Evolutionary conservation across 2,888 invertebrate genomes (phyloP), one percentile per base, ranked within the genome.

Genomic region (Andrena chrysosceles): DNA sequence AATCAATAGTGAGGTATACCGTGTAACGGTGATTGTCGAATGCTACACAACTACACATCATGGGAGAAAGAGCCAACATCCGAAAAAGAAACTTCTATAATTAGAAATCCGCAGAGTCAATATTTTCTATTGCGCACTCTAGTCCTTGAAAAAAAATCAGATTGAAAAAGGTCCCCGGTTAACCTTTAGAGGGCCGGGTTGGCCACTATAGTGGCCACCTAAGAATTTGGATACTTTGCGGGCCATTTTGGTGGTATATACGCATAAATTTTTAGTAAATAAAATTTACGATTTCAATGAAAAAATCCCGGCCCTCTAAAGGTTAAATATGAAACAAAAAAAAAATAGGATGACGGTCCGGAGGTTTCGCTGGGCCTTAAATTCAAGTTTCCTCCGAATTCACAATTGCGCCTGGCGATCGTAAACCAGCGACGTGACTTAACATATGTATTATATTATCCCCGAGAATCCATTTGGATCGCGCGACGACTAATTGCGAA

Each of bases 1-100:
- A 89, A 88, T 88, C 88, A 89, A 88, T 88, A 88, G 89, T 76
- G 85, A 87, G 86, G 87, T 91, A 90, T 92, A 90, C 90, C 85
- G 86, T 85, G 72, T 81, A 89, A 91, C 87, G 87, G 88, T 89
- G 89, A 91, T 89, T 85, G 90, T 85, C 87, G 86, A 89, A 88
- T 87, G 86, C 87, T 86, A 86, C 83, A 85, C 26, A 77, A 64
- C 42, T 6, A 63, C 42, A 20, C 48, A 35, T 49, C 23, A 54
- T 26, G 33, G 13, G 31, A 62, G 29, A 67, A 52, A 60, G 16
- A 62, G 8, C 29, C 20, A 48, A 49, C n/a, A 73, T 42, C 49
- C 59, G 7, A 35, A 42, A 60, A 59, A n/a, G 6, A n/a, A 13
- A 59, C 2, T 72, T 5, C 16, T 20, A 48, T 35, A 2, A 52